Percentiles rank a stretch among this genome's conserved stretches.
These are phyloP conservation scores for Dioctria linearis DNA, from an alignment of 2,888 invertebrate genomes.

Conservation along the genomic window DNA sequence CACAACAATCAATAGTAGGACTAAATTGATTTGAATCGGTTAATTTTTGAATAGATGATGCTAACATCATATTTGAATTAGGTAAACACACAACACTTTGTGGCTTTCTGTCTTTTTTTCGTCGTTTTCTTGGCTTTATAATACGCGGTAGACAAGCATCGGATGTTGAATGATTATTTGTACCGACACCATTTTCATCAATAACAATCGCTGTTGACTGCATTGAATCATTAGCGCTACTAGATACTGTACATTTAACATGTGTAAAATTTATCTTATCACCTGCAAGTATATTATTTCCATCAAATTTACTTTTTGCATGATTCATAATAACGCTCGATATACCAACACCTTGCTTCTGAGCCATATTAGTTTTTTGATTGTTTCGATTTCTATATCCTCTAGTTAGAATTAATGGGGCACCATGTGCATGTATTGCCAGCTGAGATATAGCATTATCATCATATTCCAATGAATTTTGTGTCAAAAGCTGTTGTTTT, in stretches of 20 bases:
- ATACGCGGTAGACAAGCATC: slow-evolving; percentile 89
- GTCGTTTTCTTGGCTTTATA: slow-evolving; percentile 89
- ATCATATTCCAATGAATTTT: slow-evolving; percentile 61
- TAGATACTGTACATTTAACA: not conserved
- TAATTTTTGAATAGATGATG: not conserved
- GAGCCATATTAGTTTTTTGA: slow-evolving; percentile 3
- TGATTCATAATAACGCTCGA: slow-evolving; percentile 34
- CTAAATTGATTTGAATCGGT: slow-evolving; percentile 1
- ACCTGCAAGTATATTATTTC: slow-evolving; percentile 61
- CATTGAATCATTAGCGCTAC: slow-evolving; percentile 59
- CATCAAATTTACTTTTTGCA: slow-evolving; percentile 56
- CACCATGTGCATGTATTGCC: slow-evolving; percentile 88
- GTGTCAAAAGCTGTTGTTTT: slow-evolving; percentile 51
- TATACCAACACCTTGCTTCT: slow-evolving; percentile 1
- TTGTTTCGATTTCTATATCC: slow-evolving; percentile 69
- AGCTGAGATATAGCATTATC: slow-evolving; percentile 76
- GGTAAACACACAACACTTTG: slow-evolving; percentile 66
- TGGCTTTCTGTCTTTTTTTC: slow-evolving; percentile 91
- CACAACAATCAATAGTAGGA: not conserved
- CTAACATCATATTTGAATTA: slow-evolving; percentile 12
- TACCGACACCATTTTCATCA: slow-evolving; percentile 77
- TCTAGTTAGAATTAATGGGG: slow-evolving; percentile 84
- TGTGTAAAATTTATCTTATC: slow-evolving; percentile 69
- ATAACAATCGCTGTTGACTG: slow-evolving; percentile 83
- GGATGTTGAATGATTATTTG: slow-evolving; percentile 66